Evolutionary conservation across 2,888 invertebrate species (phyloP), one percentile per base, ranked within the genome.

Genomic region (Rhingia rostrata): DNA sequence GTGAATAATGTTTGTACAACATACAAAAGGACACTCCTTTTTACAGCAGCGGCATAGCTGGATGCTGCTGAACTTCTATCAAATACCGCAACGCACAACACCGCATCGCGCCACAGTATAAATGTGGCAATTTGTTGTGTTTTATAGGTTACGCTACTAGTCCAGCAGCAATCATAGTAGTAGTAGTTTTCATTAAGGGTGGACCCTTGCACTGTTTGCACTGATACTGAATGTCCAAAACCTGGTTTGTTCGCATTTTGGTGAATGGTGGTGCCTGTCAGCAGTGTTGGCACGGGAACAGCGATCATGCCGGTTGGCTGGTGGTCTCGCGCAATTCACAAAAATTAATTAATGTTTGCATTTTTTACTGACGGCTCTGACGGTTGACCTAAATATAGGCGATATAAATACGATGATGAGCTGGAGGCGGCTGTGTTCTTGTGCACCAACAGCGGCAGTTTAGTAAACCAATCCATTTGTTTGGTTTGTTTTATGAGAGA

Each of bases 311-410:
- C 69, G 67, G 63, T 75, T 75, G 67, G 63, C 41, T 30, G 47
- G 53, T 35, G 82, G 72, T 61, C 64, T 54, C 35, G 61, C 41
- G 43, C 66, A 54, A 72, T 82, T 77, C 72, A 72, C 72, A 66
- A 72, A 78, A 78, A 82, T 82, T 82, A 82, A 82, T 82, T 82
- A 82, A 82, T 78, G 66, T 72, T 78, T 78, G 64, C 61, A 67
- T 22, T 77, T 77, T 77, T 82, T 72, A 66, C 70, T 82, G 77
- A 77, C 73, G 66, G 33, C 51, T 47, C 73, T 77, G 77, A 61
- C 49, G 60, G 78, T 53, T 81, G 81, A 64, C 77, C 75, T 56
- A 43, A 81, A 77, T 77, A 30, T 49, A 10, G 39, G 12, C 33
- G 22, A 61, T 22, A 64, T 72, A 51, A 43, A 58, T 43, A 12